Conservation (phyloP, 2,113 vertebrate species). For the Callaeas wilsoni region DNA sequence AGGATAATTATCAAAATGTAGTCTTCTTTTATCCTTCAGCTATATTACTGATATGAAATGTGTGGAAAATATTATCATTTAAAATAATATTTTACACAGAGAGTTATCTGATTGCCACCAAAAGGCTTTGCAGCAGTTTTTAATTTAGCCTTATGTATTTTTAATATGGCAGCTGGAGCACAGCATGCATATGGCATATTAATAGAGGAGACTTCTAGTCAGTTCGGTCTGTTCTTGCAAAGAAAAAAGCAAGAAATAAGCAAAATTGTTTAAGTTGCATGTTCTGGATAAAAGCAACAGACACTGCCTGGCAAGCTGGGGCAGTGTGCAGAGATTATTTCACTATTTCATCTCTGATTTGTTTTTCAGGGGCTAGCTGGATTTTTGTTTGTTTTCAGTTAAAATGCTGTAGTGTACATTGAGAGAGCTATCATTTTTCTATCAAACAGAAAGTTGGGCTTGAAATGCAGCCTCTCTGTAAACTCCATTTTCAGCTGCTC, state of each 20-base stretch:
- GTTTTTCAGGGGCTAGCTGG: neutral
- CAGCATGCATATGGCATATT: slow-evolving; percentile 26
- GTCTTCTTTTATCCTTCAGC: neutral
- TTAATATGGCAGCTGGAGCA: slow-evolving; percentile 63
- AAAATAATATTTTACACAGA: slow-evolving; percentile 30
- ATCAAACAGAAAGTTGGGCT: neutral
- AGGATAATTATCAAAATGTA: neutral
- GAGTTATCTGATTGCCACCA: slow-evolving; percentile 52
- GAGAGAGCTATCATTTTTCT: neutral
- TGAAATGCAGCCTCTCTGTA: neutral
- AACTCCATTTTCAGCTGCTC: neutral
- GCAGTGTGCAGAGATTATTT: neutral
- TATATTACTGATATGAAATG: neutral
- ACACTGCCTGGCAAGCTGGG: neutral
- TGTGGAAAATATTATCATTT: slow-evolving; percentile 44
- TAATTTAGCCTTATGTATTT: slow-evolving; percentile 70
- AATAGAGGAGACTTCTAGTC: slow-evolving; percentile 24
- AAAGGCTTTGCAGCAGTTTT: slow-evolving; percentile 55
- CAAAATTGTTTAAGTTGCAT: slow-evolving; percentile 15
- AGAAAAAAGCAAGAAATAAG: neutral
- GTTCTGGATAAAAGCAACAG: neutral
- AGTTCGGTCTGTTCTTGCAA: neutral
- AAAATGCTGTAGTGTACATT: neutral
- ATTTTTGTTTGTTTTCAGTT: slow-evolving; percentile 33
- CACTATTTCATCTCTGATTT: neutral